Percentiles rank a stretch among this genome's conserved stretches.
Evolutionary conservation across 2,888 invertebrate species (phyloP).

Genomic region (Drosophila stalkeri): DNA sequence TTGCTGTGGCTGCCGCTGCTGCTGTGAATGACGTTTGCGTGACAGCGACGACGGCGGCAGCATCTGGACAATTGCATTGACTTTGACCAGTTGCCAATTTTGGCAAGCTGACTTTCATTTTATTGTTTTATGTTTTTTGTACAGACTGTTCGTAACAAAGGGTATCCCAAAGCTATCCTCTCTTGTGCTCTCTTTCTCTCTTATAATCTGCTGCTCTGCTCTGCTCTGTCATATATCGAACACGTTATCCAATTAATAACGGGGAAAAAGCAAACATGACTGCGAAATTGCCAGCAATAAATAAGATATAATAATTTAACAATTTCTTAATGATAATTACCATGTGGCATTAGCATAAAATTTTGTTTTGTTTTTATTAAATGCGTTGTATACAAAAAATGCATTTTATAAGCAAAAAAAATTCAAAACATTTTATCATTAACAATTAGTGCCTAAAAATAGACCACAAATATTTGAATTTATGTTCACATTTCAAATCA

Average conservation of each 20-base stretch:
- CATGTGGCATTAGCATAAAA: neutral
- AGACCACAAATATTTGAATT: slow-evolving; percentile 2
- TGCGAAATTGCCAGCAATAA: neutral
- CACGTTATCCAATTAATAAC: slow-evolving; percentile 16
- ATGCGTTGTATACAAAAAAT: neutral
- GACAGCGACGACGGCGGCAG: slow-evolving; percentile 62
- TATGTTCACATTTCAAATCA: neutral
- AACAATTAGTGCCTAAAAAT: slow-evolving; percentile 8
- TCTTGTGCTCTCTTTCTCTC: neutral
- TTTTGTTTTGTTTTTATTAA: neutral
- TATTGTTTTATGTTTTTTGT: slow-evolving; percentile 60
- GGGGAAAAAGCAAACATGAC: neutral
- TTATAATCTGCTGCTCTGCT: neutral
- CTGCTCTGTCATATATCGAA: neutral
- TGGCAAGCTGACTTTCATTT: slow-evolving; percentile 83
- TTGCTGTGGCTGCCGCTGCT: neutral
- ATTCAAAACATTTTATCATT: neutral
- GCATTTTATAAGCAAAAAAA: neutral
- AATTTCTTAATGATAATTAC: neutral
- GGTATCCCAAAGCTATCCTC: slow-evolving; percentile 36
- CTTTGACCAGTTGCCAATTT: slow-evolving; percentile 82
- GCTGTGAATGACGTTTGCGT: slow-evolving; percentile 68
- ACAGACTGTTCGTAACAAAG: slow-evolving; percentile 41
- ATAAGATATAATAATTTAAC: neutral
- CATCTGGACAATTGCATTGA: slow-evolving; percentile 55